A percentile compares a stretch with the other conserved stretches of the same genome.
Conservation (phyloP, 2,888 invertebrate species). For the Phasia obesa region DNA sequence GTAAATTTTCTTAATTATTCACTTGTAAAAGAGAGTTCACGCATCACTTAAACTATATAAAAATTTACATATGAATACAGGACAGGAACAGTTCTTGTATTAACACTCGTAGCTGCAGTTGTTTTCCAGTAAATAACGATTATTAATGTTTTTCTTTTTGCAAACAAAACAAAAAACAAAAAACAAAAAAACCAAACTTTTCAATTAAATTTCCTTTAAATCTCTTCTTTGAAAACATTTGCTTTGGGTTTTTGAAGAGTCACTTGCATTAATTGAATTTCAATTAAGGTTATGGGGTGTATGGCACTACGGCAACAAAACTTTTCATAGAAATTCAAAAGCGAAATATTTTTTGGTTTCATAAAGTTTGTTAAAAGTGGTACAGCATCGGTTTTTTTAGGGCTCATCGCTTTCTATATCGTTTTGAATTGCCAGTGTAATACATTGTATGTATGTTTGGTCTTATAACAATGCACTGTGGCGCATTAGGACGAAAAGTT, state of each 20-base stretch:
- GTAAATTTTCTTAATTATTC: slow-evolving; percentile 57
- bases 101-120: background rate
- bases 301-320: background rate
- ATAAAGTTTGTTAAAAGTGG: background rate
- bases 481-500: too few species aligned
- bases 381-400: too few species aligned
- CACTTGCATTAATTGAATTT: slow-evolving; percentile 21
- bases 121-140: background rate
- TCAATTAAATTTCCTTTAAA: slow-evolving; percentile 2
- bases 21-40: slow-evolving; percentile 39
- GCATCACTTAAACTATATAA: slow-evolving; percentile 40
- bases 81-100: slow-evolving; percentile 14
- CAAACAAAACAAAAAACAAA: background rate
- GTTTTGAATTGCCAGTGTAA: too few species aligned
- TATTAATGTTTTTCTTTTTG: background rate
- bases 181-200: background rate
- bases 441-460: too few species aligned
- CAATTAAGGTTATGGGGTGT: slow-evolving; percentile 17
- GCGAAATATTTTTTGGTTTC: background rate
- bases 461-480: too few species aligned
- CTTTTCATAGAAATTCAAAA: slow-evolving; percentile 7
- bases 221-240: background rate
- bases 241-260: background rate
- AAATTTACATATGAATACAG: slow-evolving; percentile 58
- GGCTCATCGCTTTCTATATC: background rate